Percentiles rank a stretch among this genome's conserved stretches.
phyloP scores from a whole-genome alignment of 2,797 vertebrate genomes.

The Pachyuromys duprasi region DNA sequence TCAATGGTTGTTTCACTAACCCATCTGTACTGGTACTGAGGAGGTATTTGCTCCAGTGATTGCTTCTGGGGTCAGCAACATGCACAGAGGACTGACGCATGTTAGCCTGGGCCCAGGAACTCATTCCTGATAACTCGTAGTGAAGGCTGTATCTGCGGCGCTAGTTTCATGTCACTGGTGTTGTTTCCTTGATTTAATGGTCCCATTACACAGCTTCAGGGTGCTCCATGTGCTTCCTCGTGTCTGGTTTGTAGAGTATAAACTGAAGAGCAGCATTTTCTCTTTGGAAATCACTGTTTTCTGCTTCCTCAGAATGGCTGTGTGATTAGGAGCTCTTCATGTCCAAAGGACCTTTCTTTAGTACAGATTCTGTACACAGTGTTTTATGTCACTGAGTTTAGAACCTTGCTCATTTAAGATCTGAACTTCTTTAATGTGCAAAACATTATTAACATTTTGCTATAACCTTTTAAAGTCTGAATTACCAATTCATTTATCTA shows the following conservation, averaged over 20 bases:
- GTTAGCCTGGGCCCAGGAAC: not conserved
- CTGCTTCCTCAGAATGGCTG: conserved; percentile 17
- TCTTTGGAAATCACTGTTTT: conserved; percentile 39
- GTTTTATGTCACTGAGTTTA: not conserved
- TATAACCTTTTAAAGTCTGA: conserved; percentile 38
- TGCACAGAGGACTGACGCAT: not conserved
- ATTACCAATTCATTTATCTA: conserved; percentile 18
- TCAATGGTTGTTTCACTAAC: not conserved
- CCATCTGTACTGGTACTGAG: not conserved
- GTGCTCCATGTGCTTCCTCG: not conserved
- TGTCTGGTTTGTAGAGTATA: conserved; percentile 1
- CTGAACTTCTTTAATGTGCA: conserved; percentile 12
- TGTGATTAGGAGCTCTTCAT: conserved; percentile 17
- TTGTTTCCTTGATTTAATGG: conserved; percentile 16
- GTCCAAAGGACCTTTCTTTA: conserved; percentile 27
- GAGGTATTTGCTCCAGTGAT: not conserved
- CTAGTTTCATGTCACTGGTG: not conserved
- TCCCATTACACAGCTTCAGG: not conserved
- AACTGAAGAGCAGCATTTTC: conserved; percentile 48
- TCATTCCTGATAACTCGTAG: not conserved
- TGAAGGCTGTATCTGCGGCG: not conserved
- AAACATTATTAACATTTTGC: conserved; percentile 3
- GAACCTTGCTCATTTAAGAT: conserved; percentile 18
- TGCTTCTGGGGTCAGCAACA: not conserved
- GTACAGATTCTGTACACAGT: not conserved